phyloP scores from a whole-genome alignment of 2,797 vertebrate species.

The Tapera naevia region DNA sequence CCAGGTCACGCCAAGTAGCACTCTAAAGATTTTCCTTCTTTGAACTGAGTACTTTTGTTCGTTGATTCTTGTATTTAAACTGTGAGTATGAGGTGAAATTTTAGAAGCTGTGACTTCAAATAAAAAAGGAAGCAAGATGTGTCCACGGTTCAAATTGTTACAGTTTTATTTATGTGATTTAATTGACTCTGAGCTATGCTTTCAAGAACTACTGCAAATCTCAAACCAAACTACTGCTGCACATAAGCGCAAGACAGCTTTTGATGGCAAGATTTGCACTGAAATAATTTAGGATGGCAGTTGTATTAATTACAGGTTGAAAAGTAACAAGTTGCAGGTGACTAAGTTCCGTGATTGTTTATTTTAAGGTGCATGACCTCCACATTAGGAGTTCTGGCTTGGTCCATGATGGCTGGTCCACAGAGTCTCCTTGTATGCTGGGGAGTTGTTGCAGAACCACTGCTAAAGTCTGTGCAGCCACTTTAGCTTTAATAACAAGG shows the following conservation, averaged over 20 bases:
- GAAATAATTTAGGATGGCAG: neutral
- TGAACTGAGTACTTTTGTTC: neutral
- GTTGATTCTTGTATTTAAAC: neutral
- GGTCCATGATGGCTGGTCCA: fast-evolving
- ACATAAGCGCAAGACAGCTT: neutral
- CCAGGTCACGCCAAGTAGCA: neutral
- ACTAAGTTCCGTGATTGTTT: neutral
- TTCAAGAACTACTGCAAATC: neutral
- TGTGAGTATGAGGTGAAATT: neutral
- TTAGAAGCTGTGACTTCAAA: neutral
- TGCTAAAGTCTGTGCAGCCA: neutral
- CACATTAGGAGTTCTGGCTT: neutral
- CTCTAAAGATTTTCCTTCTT: neutral
- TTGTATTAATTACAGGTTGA: neutral
- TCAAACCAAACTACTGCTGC: neutral
- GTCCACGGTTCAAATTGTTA: neutral
- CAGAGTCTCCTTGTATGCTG: neutral
- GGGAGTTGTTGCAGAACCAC: neutral
- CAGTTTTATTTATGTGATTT: neutral
- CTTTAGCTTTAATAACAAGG: neutral
- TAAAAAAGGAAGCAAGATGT: neutral
- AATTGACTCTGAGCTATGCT: neutral
- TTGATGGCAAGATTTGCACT: neutral
- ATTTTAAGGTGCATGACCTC: neutral
- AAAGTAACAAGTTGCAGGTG: neutral